Conservation (phyloP, 2,113 vertebrate genomes). For the Candoia aspera region DNA sequence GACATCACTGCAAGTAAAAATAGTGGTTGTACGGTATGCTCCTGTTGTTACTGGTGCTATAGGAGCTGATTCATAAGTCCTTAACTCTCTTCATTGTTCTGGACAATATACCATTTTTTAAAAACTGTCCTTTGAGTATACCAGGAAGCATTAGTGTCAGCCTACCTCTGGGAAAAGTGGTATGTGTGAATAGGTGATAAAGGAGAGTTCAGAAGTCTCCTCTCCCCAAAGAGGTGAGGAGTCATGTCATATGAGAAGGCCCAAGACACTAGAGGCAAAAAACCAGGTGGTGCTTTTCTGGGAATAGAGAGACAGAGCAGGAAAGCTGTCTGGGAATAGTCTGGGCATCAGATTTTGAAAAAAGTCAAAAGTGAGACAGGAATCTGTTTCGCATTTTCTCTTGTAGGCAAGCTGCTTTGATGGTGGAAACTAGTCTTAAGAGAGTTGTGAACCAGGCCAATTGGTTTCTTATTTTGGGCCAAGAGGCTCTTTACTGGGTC, state of each 20-base stretch:
- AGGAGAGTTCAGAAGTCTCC: neutral
- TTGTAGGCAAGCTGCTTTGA: neutral
- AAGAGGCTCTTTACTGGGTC: neutral
- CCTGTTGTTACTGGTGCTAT: neutral
- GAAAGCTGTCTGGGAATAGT: neutral
- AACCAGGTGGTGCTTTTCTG: neutral
- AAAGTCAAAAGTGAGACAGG: neutral
- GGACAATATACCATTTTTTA: neutral
- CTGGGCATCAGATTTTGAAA: neutral
- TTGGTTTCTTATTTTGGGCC: neutral
- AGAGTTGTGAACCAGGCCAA: neutral
- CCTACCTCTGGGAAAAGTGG: neutral
- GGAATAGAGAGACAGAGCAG: neutral
- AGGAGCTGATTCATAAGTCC: neutral
- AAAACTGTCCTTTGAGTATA: neutral
- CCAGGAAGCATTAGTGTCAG: neutral
- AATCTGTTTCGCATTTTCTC: neutral
- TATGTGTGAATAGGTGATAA: neutral
- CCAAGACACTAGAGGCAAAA: neutral
- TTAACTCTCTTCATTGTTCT: neutral
- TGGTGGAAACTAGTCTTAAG: no score
- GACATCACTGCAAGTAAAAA: neutral
- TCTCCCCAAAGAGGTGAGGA: neutral
- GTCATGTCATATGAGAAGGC: neutral
- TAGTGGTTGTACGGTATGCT: neutral